Conservation (phyloP, 2,888 invertebrate species). For the Volucella bombylans region DNA sequence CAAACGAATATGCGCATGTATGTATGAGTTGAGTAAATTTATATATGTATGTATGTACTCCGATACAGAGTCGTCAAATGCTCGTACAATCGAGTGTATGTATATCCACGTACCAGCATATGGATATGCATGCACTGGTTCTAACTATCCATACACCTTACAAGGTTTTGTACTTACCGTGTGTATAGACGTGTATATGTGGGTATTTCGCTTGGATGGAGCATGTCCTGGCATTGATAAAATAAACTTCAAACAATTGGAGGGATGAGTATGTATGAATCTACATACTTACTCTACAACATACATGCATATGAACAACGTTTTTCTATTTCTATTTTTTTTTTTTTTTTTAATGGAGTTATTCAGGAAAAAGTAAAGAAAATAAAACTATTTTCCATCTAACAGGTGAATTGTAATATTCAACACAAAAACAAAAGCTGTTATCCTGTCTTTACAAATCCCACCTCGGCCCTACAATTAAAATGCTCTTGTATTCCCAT, state of each 20-base stretch:
- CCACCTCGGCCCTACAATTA: slow-evolving; percentile 9
- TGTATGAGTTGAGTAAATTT: not conserved
- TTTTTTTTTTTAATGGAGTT: not conserved
- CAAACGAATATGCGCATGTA: not conserved
- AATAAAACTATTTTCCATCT: slow-evolving; percentile 37
- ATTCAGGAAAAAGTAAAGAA: not conserved
- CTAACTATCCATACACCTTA: not conserved
- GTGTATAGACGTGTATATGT: slow-evolving; percentile 23
- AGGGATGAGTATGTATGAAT: slow-evolving; percentile 2
- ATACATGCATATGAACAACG: not conserved
- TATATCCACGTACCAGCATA: not conserved
- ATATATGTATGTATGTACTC: not conserved
- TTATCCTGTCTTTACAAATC: slow-evolving; percentile 26
- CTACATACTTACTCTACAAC: not conserved
- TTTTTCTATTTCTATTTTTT: not conserved
- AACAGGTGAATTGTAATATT: slow-evolving; percentile 61
- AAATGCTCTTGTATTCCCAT: slow-evolving; percentile 53
- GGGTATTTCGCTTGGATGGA: slow-evolving; percentile 55
- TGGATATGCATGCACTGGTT: slow-evolving; percentile 3
- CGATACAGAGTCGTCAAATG: slow-evolving; percentile 4
- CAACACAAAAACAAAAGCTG: slow-evolving; percentile 31
- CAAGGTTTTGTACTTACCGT: slow-evolving; percentile 19
- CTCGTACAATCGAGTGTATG: slow-evolving; percentile 17
- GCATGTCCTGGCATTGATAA: slow-evolving; percentile 67
- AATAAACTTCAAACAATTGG: slow-evolving; percentile 70